These are phyloP conservation scores for Panopea generosa DNA, from an alignment of 2,888 invertebrate genomes.

Conservation along the genomic window DNA sequence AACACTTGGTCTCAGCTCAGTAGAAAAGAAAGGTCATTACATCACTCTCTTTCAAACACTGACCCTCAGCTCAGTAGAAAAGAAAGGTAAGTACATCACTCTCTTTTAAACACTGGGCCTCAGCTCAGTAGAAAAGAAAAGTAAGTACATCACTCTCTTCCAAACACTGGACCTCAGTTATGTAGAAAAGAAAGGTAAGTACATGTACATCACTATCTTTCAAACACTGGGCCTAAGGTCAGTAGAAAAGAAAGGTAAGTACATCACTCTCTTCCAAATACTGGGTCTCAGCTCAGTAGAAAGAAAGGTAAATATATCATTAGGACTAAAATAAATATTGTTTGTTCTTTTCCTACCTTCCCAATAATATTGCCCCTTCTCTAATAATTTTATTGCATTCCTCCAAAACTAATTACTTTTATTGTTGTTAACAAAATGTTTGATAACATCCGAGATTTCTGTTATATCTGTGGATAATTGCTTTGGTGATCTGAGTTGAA, in stretches of 20 bases:
- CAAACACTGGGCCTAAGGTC: slow-evolving; percentile 84
- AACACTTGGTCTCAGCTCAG: slow-evolving; percentile 87
- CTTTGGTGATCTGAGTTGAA: no score
- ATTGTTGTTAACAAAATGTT: no score
- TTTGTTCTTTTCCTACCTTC: slow-evolving; percentile 44
- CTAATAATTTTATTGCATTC: no score
- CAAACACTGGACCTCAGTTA: slow-evolving; percentile 84
- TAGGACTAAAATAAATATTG: slow-evolving; percentile 90
- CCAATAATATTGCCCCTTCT: no score
- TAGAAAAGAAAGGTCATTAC: slow-evolving; percentile 89
- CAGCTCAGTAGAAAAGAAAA: slow-evolving; percentile 90
- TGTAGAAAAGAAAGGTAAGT: slow-evolving; percentile 79
- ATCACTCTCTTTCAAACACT: no score
- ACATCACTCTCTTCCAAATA: slow-evolving; percentile 60
- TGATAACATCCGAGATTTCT: no score
- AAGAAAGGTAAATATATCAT: slow-evolving; percentile 87
- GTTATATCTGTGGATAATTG: no score
- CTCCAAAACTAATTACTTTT: no score
- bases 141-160: slow-evolving; percentile 79
- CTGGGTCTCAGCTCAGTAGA: slow-evolving; percentile 88
- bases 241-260: slow-evolving; percentile 90
- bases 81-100: slow-evolving; percentile 87
- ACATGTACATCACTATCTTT: slow-evolving; percentile 67
- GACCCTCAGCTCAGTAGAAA: slow-evolving; percentile 89
- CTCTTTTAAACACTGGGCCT: slow-evolving; percentile 29